phyloP scores from a whole-genome alignment of 2,113 vertebrate genomes.

The Psophia crepitans region DNA sequence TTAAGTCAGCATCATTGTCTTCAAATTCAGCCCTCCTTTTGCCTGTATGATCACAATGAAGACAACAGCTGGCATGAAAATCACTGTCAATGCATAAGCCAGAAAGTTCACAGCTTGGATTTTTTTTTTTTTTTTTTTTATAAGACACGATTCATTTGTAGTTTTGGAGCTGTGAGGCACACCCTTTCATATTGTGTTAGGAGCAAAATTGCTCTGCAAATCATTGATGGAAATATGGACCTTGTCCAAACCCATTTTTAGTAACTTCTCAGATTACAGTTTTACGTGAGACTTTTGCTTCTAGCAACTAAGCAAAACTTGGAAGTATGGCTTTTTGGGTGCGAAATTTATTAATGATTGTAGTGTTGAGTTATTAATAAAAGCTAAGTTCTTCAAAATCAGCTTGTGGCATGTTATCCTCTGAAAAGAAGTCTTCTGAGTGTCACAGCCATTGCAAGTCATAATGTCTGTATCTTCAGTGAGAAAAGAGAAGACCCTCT shows the following conservation, averaged over 20 bases:
- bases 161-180: not conserved
- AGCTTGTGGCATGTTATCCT: not conserved
- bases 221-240: not conserved
- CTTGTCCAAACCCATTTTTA: not conserved
- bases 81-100: not conserved
- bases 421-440: not conserved
- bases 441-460: not conserved
- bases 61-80: not conserved
- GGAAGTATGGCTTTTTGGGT: not conserved
- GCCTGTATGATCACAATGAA: not conserved
- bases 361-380: not conserved
- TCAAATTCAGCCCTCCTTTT: not conserved
- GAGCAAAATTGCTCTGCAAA: not conserved
- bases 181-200: not conserved
- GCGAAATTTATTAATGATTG: not conserved
- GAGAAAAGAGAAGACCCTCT: not conserved
- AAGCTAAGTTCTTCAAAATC: not conserved
- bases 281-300: not conserved
- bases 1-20: not conserved
- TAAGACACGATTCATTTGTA: not conserved
- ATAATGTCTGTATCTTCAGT: fast-evolving
- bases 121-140: not conserved
- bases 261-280: not conserved
- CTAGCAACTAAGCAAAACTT: not conserved
- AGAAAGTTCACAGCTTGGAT: not conserved